phyloP scores from a whole-genome alignment of 2,113 vertebrate species.

The Eptesicus fuscus region DNA sequence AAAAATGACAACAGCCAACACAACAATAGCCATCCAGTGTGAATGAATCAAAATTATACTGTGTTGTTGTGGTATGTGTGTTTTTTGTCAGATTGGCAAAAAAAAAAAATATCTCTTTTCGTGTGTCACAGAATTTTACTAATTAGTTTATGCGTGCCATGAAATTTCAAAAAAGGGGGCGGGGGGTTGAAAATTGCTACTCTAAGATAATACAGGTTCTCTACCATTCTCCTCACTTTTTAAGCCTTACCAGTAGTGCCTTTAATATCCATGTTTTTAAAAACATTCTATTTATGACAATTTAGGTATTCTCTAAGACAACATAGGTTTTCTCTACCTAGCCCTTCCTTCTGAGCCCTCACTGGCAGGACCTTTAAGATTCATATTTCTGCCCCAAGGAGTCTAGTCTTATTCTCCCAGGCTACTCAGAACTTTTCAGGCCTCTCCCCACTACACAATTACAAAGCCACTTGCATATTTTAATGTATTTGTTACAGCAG shows the following conservation, averaged over 20 bases:
- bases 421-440: neutral
- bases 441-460: neutral
- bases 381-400: neutral
- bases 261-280: neutral
- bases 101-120: neutral
- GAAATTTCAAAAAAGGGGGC: neutral
- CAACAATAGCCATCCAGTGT: neutral
- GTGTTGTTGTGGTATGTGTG: too few relatives aligned
- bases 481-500: neutral
- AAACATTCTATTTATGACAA: neutral
- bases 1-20: neutral
- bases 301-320: neutral
- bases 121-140: neutral
- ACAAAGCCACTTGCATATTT: neutral
- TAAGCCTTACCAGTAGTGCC: neutral
- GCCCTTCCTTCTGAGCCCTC: neutral
- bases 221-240: neutral
- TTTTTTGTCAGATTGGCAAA: neutral
- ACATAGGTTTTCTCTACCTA: neutral
- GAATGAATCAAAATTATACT: neutral
- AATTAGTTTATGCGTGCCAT: neutral
- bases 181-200: neutral
- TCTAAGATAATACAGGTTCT: neutral
- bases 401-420: neutral
- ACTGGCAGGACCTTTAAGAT: neutral